Base-by-base conservation (phyloP, 2,797 vertebrate genomes). In the Sebastes cheni region DNA sequence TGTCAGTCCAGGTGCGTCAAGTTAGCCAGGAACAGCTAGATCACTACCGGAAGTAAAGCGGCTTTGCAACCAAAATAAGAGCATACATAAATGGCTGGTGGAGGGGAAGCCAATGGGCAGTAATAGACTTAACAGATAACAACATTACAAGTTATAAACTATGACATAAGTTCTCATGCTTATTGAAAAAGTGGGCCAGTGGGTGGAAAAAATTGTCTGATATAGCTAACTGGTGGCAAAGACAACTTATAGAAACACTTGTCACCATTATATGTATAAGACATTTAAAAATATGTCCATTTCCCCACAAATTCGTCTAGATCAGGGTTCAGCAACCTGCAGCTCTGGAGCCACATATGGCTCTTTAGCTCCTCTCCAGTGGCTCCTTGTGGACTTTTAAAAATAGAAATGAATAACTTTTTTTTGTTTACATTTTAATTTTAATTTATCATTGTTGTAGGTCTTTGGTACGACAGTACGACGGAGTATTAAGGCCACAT, bases 21-120 rank as follows among this genome's bases (percentile, higher is more conserved):
- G 85, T 30, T 8, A 22, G 2, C 12, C 13, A 22, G 10, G 0
- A 55, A 20, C 6, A 77, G 69, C 52, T 0, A 1, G 8, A 59
- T 18, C 0, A 13, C 1, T 1, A 84, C 73, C 69, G 82, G 87
- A 90, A 86, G 23, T 1, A 4, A 2, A 4, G n/a, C 0, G 0
- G 18, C 1, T 46, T 2, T 20, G 14, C 32, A 2, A 42, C 36
- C 62, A 88, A 85, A 89, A 87, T 88, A 89, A 87, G n/a, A 89
- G 58, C 30, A n/a, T 22, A 3, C 4, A 42, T 3, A 34, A 18
- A 42, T 16, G 5, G 3, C 14, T 8, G 9, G 8, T 18, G 9
- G 2, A 11, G 0, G 1, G 27, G 4, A 55, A 13, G 2, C 22
- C 22, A 67, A 27, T 18, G 55, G 18, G 22, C 20, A 11, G 16